Evolutionary conservation across 2,888 invertebrate species (phyloP).

Genomic region (Caenorhabditis sinica): DNA sequence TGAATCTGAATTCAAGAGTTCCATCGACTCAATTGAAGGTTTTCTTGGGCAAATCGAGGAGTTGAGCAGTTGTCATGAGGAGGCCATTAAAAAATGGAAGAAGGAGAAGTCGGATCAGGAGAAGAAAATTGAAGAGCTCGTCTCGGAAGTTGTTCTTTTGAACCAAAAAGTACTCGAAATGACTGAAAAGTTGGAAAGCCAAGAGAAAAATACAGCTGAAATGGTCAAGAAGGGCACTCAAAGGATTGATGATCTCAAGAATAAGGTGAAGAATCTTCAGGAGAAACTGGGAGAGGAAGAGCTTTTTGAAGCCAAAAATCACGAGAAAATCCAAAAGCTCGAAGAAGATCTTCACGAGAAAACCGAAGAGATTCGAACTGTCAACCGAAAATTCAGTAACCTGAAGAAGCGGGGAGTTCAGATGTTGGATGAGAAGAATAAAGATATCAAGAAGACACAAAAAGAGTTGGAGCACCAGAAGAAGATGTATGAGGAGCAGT

Average conservation of each 20-base stretch:
- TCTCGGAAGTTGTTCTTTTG: too few relatives aligned
- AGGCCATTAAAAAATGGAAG: too few relatives aligned
- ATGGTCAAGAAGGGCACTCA: neutral
- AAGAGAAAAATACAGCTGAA: neutral
- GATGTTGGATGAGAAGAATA: slow-evolving; percentile 8
- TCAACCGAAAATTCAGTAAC: neutral
- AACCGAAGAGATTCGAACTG: neutral
- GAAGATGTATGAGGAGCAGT: neutral
- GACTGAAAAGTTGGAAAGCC: neutral
- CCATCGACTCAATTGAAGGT: too few relatives aligned
- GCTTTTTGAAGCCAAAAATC: too few relatives aligned
- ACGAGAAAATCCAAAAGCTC: neutral
- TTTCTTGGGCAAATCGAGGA: too few relatives aligned
- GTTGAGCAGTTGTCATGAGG: too few relatives aligned
- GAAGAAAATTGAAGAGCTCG: too few relatives aligned
- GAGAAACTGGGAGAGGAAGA: neutral
- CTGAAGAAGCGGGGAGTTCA: slow-evolving; percentile 13
- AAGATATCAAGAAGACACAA: neutral
- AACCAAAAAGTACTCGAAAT: too few relatives aligned
- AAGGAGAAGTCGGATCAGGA: too few relatives aligned
- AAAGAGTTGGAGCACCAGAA: neutral
- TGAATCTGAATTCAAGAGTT: neutral
- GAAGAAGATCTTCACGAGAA: neutral
- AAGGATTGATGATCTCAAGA: neutral
- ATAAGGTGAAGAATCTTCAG: neutral